Evolutionary conservation across 37 sponge, comb jelly and placozoan species (phyloP).

Genomic region (Axinella damicornis): DNA sequence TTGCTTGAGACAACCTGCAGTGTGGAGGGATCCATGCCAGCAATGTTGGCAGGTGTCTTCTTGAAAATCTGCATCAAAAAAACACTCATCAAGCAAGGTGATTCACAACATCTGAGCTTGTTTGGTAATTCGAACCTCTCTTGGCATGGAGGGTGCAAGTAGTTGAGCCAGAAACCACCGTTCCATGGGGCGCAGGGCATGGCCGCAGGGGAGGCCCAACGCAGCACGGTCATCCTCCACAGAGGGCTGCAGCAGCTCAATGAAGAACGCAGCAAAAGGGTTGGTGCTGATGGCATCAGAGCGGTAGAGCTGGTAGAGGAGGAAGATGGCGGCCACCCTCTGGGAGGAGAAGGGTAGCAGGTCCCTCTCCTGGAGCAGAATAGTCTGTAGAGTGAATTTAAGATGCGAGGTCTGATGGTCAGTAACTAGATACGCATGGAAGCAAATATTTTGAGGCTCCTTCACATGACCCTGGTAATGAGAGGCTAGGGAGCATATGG

Average conservation of each 20-base stretch:
- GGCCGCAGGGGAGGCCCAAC: slow-evolving; percentile 26
- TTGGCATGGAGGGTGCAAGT: slow-evolving; percentile 44
- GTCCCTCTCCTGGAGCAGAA: slow-evolving; percentile 89
- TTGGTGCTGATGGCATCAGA: slow-evolving; percentile 80
- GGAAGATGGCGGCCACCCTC: slow-evolving; percentile 87
- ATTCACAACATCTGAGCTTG: too few species aligned
- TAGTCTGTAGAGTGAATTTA: slow-evolving; percentile 56
- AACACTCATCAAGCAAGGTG: too few species aligned
- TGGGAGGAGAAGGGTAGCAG: slow-evolving; percentile 83
- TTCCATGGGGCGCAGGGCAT: slow-evolving; percentile 41
- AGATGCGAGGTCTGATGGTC: too few species aligned
- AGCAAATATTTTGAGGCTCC: too few species aligned
- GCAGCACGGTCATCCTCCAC: slow-evolving; percentile 43
- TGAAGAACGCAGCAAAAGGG: slow-evolving; percentile 90
- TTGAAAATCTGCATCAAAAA: slow-evolving; percentile 47
- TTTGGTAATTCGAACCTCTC: slow-evolving; percentile 36
- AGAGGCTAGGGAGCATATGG: too few species aligned
- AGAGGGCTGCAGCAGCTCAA: slow-evolving; percentile 71
- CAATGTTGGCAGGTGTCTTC: slow-evolving; percentile 66
- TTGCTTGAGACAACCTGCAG: slow-evolving; percentile 33
- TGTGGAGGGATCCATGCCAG: slow-evolving; percentile 41
- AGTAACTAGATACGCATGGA: too few species aligned
- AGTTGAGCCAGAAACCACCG: slow-evolving; percentile 69
- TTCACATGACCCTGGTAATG: too few species aligned
- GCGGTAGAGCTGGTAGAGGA: slow-evolving; percentile 87